Evolutionary conservation across 1,140 invertebrate species (phyloP).

Genomic region (Cotesia typhae): DNA sequence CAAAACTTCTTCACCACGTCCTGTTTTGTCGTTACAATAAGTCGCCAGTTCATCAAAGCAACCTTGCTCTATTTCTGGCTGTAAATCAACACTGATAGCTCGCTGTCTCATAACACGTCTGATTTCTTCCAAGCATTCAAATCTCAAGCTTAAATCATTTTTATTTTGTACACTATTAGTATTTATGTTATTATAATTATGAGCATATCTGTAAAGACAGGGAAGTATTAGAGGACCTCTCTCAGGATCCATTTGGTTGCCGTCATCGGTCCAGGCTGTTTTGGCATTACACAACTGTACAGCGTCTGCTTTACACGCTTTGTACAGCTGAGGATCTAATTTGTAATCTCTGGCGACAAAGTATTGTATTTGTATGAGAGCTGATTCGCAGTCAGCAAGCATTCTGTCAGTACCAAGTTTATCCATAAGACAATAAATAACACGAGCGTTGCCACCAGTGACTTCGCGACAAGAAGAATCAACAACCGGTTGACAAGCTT

Average conservation of each 20-base stretch:
- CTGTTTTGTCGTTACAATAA: slow-evolving; percentile 84
- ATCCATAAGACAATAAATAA: slow-evolving; percentile 94
- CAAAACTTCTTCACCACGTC: slow-evolving; percentile 86
- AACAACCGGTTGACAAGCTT: slow-evolving; percentile 86
- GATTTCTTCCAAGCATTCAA: slow-evolving; percentile 81
- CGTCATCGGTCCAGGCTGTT: slow-evolving; percentile 78
- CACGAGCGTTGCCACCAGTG: slow-evolving; percentile 76
- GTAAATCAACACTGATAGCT: slow-evolving; percentile 89
- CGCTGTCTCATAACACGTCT: slow-evolving; percentile 90
- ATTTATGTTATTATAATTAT: not conserved
- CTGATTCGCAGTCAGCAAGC: slow-evolving; percentile 88
- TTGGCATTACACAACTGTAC: slow-evolving; percentile 81
- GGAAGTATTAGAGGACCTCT: slow-evolving; percentile 84
- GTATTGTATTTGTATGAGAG: slow-evolving; percentile 95
- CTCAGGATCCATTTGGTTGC: slow-evolving; percentile 75
- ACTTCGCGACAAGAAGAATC: slow-evolving; percentile 74
- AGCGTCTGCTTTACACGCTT: slow-evolving; percentile 88
- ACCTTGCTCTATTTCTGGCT: slow-evolving; percentile 91
- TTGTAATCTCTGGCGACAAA: slow-evolving; percentile 95
- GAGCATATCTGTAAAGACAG: slow-evolving; percentile 88
- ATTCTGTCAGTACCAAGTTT: slow-evolving; percentile 86
- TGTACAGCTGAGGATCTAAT: slow-evolving; percentile 89
- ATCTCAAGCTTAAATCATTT: slow-evolving; percentile 42
- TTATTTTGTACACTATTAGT: not conserved
- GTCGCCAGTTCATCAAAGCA: slow-evolving; percentile 87